Base-by-base conservation (phyloP, 2,888 invertebrate species). In the Morpho helenor region DNA sequence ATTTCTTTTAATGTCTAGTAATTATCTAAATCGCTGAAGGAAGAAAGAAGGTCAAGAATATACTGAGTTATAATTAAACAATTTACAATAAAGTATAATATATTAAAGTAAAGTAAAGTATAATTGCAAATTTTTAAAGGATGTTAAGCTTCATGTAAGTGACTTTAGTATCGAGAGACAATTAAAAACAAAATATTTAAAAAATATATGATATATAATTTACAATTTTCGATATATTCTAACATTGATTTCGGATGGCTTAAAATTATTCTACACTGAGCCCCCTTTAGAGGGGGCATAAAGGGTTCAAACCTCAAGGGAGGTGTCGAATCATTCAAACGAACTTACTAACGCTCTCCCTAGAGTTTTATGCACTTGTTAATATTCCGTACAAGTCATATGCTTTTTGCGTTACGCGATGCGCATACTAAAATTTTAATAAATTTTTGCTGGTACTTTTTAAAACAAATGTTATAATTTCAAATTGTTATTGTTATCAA, bases 241-340 rank as follows among this genome's bases (percentile, higher is more conserved):
- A 49, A 49, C 44, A 55, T 49, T 44, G 55, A 55, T 55, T 55
- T 40, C 42, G 44, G 39, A 31, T 43, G 54, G 9, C 42, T 47
- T 42, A 54, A 41, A 75, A 75, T 78, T 72, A 78, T 75, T 75
- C 77, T 74, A 77, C 79, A 75, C 72, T 74, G 68, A 63, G 69
- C 76, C 79, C 78, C 78, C 69, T 66, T 44, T 49, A 39, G 67
- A 68, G 68, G 69, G 71, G 64, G 66, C 64, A 68, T 71, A 82
- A 87, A 85, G 87, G 85, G 87, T 84, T 83, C 66, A 75, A 71
- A 73, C 73, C 86, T 79, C 84, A 64, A 60, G 84, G 86, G 88
- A 87, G 79, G 84, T 82, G 86, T 86, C 85, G 80, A 86, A 84
- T 86, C 85, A 81, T 83, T 85, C 80, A 82, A 82, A 84, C 78